Evolutionary conservation across 2,113 vertebrate genomes (phyloP).

Genomic region (Oreotrochilus melanogaster): DNA sequence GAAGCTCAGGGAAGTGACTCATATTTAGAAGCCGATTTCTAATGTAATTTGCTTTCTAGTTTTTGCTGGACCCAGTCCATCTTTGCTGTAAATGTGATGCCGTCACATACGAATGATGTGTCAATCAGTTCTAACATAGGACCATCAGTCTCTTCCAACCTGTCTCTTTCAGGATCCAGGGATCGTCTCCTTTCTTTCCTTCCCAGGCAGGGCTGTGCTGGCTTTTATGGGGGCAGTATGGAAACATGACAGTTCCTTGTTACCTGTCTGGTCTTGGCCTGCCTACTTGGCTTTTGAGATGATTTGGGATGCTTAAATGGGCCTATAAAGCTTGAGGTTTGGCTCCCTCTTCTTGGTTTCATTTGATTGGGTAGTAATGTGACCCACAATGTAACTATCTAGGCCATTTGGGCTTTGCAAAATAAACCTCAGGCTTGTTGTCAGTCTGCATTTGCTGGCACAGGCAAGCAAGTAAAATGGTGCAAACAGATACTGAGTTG

Average conservation of each 20-base stretch:
- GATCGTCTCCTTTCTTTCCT: background rate
- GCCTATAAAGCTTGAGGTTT: slow-evolving; percentile 54
- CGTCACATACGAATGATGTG: background rate
- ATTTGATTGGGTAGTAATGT: background rate
- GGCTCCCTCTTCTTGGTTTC: slow-evolving; percentile 1
- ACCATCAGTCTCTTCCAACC: background rate
- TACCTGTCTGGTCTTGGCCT: background rate
- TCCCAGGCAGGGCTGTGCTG: background rate
- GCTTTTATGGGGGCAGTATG: too few species aligned
- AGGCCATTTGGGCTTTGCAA: slow-evolving; percentile 21
- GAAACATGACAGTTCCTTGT: background rate
- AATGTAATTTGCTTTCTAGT: background rate
- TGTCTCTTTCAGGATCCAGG: background rate
- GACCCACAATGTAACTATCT: slow-evolving; percentile 1
- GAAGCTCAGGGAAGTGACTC: background rate
- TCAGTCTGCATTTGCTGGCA: slow-evolving; percentile 39
- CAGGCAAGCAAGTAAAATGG: background rate
- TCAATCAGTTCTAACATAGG: background rate
- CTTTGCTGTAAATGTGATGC: background rate
- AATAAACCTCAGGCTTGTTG: slow-evolving; percentile 27
- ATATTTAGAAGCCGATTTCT: background rate
- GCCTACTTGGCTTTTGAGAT: background rate
- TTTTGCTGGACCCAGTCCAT: background rate
- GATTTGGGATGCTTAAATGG: slow-evolving; percentile 30
- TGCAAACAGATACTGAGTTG: slow-evolving; percentile 1